Evolutionary conservation across 2,888 invertebrate genomes (phyloP).

Genomic region (Octonoba sinensis): DNA sequence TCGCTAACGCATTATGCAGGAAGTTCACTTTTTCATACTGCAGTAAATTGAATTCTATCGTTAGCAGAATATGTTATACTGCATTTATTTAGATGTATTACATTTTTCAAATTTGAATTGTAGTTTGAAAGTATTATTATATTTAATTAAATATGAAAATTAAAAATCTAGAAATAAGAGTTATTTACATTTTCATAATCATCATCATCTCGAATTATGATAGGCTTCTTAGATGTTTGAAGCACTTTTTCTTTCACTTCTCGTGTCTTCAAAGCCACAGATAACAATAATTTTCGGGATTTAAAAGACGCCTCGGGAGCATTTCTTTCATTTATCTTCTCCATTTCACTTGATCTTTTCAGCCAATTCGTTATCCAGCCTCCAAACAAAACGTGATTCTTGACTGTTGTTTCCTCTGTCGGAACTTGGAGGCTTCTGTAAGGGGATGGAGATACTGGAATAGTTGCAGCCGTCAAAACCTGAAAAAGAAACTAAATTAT

Average conservation of each 20-base stretch:
- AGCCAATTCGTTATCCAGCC: conserved; percentile 33
- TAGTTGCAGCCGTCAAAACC: conserved; percentile 8
- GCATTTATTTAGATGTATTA: no score
- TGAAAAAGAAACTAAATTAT: conserved; percentile 5
- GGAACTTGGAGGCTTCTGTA: no score
- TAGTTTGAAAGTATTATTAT: neutral
- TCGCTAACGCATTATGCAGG: no score
- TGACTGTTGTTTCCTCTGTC: neutral
- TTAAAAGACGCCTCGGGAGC: neutral
- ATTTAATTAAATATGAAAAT: neutral
- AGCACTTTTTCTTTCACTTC: neutral
- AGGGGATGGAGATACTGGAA: neutral
- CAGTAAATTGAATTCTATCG: no score
- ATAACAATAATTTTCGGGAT: conserved; percentile 6
- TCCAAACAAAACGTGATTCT: conserved; percentile 16
- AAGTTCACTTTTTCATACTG: no score
- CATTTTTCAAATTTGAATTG: no score
- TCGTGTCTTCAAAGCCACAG: neutral
- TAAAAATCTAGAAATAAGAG: neutral
- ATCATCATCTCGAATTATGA: conserved; percentile 24
- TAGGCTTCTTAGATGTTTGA: neutral
- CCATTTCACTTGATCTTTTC: neutral
- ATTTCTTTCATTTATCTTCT: neutral
- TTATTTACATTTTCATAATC: conserved; percentile 40
- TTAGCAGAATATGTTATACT: no score